A percentile compares a stretch with the other conserved stretches of the same genome.
Evolutionary conservation across 2,797 vertebrate genomes (phyloP).

Genomic region (Rhadinocentrus ornatus): DNA sequence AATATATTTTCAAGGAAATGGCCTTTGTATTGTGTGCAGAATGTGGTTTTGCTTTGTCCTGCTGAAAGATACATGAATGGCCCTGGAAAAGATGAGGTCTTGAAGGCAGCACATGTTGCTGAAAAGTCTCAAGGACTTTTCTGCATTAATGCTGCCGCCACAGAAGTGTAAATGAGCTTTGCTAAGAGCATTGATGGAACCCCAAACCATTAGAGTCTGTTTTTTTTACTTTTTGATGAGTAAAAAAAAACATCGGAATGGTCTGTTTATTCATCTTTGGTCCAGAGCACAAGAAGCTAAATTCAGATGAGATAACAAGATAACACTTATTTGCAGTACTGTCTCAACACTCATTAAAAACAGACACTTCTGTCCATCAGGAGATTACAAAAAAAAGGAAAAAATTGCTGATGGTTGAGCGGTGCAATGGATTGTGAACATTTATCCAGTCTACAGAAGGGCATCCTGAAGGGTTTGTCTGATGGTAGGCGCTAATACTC

Average conservation of each 20-base stretch:
- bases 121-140: background rate
- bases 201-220: background rate
- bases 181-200: background rate
- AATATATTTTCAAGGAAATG: background rate
- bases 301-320: too few species aligned
- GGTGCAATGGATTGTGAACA: background rate
- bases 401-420: background rate
- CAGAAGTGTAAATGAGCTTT: background rate
- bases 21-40: background rate
- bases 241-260: too few species aligned
- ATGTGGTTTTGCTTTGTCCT: background rate
- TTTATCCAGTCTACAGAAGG: background rate
- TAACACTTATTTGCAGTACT: background rate
- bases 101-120: background rate
- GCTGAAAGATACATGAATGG: background rate
- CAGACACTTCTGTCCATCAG: background rate
- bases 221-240: background rate
- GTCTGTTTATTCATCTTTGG: background rate
- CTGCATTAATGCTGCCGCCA: background rate
- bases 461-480: background rate
- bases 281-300: background rate
- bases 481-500: background rate
- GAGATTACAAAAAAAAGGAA: background rate
- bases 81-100: background rate
- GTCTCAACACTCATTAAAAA: background rate